Evolutionary conservation across 2,113 vertebrate species (phyloP), one percentile per base, ranked within the genome.

Genomic region (Pluvianellus socialis): DNA sequence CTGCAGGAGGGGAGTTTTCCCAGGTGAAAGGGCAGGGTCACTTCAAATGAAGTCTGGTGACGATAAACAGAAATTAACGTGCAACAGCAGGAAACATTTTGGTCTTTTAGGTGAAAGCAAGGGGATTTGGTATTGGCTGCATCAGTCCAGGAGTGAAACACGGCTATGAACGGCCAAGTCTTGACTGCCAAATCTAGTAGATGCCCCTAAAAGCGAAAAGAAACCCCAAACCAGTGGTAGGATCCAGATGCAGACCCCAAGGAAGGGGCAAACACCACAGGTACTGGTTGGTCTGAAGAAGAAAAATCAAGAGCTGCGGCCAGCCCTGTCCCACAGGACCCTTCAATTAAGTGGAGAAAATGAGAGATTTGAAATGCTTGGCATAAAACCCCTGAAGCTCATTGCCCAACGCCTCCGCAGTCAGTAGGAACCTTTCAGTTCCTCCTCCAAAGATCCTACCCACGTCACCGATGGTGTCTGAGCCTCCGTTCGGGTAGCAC

Each of bases 41-140:
- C 2, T 1, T 24, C 30, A 65, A 72, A 79, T 22, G 20, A 56
- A 56, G 3, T 45, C 70, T 47, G 35, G 61, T 18, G 53, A 19
- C 1, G 20, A 20, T 42, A 82, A 82, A 72, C 19, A 26, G 10
- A 82, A 55, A 82, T 44, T 23, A 32, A 87, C 81, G 44, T 32
- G 23, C 23, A 50, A 42, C 0, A 0, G 8, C 50, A 75, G 19
- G 45, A 84, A 86, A 42, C 0, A 1, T 68, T 92, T 73, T 40
- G 62, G 53, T 77, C 49, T 62, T 77, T 76, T 6, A 53, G 35
- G 18, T 50, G 55, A 66, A 88, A 91, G 14, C 17, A 42, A 66
- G 4, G 5, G 56, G 44, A 53, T 63, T 59, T 71, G 16, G 8
- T 77, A 53, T 20, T 4, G 4, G 11, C 26, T 47, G 5, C 9